Evolutionary conservation across 2,113 vertebrate species (phyloP), one percentile per base, ranked within the genome.

Genomic region (Cyphotilapia sp.): DNA sequence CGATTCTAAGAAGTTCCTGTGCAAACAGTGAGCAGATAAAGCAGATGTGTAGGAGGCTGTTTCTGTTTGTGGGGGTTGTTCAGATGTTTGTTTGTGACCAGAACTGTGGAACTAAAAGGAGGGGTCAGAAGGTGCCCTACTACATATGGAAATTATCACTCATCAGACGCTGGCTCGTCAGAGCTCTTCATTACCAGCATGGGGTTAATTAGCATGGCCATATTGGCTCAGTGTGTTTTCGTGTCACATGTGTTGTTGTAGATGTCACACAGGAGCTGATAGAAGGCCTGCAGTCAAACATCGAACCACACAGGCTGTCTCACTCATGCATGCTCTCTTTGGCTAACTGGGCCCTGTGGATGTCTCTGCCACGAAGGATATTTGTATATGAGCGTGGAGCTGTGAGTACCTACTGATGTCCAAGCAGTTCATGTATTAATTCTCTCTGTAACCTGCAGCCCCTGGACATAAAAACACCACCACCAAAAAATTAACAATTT

Each of bases 151-250:
- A 88, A 92, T 59, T 71, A 38, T 95, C 92, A 91, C 88, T 93
- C 88, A 38, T 80, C 31, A 94, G 95, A 95, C 94, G 93, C 97
- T 54, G 88, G 84, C 94, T 90, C 96, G 95, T 96, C 95, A 96
- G 96, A 93, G 95, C 95, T 93, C 95, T 97, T 97, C 97, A 97
- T 97, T 97, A 97, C 93, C 91, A 93, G 92, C 93, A 95, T 96
- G 97, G 97, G 95, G 96, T 94, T 95, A 97, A 96, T 97, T 96
- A 97, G 96, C 96, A 85, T 87, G 96, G 92, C 95, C 88, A 88
- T 91, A 92, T 92, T 92, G 89, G 91, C 85, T 89, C 81, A 63
- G 27, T 81, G 61, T 84, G 17, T 69, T 86, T 88, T 82, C 40
- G 49, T 91, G 89, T 89, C 93, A 90, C 88, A 88, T 71, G 66